Evolutionary conservation across 2,888 invertebrate species (phyloP), one percentile per base, ranked within the genome.

Genomic region (Zootermopsis nevadensis): DNA sequence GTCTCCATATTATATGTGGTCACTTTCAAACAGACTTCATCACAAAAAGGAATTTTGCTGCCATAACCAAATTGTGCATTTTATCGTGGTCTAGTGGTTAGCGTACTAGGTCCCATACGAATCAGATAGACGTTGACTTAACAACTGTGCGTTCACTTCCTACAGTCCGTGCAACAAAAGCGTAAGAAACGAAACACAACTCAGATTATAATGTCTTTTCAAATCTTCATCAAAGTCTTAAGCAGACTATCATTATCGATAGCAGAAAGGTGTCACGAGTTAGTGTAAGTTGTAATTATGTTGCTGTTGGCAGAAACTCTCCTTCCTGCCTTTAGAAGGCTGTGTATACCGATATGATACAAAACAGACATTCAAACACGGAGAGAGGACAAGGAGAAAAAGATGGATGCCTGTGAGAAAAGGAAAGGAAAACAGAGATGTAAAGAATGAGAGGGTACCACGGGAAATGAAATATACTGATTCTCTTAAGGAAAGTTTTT

Each of bases 401-500:
- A 38, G 69, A 35, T n/a, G 74, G 74, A 33, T n/a, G 33, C 24
- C n/a, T 3, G 76, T 24, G 15, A 2, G 31, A 33, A 33, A 33
- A 33, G 33, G 27, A 33, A 33, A 27, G 24, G 76, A 35, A 42
- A 76, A 76, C 42, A 19, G 30, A 48, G 77, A 77, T 31, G 53
- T 53, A 19, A 42, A 55, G 38, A 38, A 7, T 24, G 74, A 38
- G 35, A 8, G 42, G 42, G 69, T 22, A 31, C 19, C 31, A 42
- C 42, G 42, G 76, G 53, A 53, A 77, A 77, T 77, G 77, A 53
- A 77, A 55, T 77, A 77, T 31, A 77, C 53, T 53, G 77, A 77
- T 55, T 77, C 77, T 55, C 42, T 76, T 27, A 76, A 42, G 42
- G 42, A 76, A 77, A 31, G 77, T 77, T 77, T 77, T 77, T 77